Conservation (phyloP, 2,113 vertebrate species). For the Cryptotis parvus region DNA sequence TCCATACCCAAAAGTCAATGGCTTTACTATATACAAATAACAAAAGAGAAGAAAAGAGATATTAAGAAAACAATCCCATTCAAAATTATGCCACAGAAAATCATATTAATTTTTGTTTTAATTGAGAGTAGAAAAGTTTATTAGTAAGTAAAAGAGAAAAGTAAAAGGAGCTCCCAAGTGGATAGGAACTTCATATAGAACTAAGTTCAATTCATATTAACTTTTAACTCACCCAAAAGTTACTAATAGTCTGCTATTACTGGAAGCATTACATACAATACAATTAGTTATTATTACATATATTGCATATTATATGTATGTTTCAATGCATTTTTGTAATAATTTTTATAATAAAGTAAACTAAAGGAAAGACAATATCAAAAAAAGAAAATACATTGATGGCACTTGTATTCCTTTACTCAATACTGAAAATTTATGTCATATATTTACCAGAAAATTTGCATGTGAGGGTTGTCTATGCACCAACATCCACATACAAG, state of each 20-base stretch:
- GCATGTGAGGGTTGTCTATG: no score
- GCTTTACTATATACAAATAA: no score
- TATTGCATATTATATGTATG: not conserved
- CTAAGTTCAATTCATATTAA: no score
- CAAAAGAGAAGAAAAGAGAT: no score
- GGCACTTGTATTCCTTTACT: not conserved
- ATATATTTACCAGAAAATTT: not conserved
- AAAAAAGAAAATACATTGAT: not conserved
- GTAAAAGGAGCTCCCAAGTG: no score
- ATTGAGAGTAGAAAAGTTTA: not conserved
- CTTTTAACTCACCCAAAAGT: not conserved
- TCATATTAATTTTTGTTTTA: not conserved
- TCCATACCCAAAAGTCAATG: no score
- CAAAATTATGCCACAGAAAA: not conserved
- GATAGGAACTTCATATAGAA: no score
- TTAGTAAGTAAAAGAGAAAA: no score
- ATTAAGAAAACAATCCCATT: no score
- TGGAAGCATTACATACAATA: not conserved
- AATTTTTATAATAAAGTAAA: not conserved
- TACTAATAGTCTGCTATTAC: not conserved
- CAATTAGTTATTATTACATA: not conserved
- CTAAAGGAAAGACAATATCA: not conserved
- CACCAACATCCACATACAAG: no score
- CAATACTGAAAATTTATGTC: not conserved
- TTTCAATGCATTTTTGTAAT: not conserved